phyloP scores from a whole-genome alignment of 2,797 vertebrate species.

The Cyclura pinguis region DNA sequence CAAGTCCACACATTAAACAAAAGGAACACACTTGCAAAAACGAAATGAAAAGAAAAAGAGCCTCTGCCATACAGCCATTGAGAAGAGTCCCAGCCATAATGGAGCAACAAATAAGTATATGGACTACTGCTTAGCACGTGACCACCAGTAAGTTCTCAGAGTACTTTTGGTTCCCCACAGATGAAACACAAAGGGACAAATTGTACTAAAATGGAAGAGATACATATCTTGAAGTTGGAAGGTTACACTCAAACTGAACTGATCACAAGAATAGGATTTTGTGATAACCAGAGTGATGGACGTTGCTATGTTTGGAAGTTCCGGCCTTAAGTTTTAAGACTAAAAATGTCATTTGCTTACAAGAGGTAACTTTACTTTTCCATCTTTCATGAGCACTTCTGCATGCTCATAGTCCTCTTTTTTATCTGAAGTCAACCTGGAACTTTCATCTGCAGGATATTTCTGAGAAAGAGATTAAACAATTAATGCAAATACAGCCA shows the following conservation, averaged over 20 bases:
- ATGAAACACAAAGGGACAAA: neutral
- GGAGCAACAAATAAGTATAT: neutral
- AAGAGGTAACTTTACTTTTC: constrained; percentile 81
- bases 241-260: neutral
- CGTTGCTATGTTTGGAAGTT: neutral
- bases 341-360: constrained; percentile 73
- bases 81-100: neutral
- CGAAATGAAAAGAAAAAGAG: neutral
- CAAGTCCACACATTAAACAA: neutral
- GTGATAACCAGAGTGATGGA: neutral
- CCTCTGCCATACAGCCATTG: neutral
- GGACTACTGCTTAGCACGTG: neutral
- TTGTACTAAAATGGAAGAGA: neutral
- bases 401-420: constrained; percentile 85
- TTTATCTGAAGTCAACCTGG: constrained; percentile 78
- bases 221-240: neutral
- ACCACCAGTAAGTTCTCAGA: neutral
- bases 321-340: neutral
- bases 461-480: constrained; percentile 70
- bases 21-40: neutral
- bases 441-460: constrained; percentile 80
- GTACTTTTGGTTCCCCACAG: neutral
- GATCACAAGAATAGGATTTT: neutral
- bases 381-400: constrained; percentile 75
- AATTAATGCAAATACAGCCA: neutral